These are phyloP conservation scores for Melinaea marsaeus DNA, from an alignment of 2,888 invertebrate genomes.

Conservation along the genomic window DNA sequence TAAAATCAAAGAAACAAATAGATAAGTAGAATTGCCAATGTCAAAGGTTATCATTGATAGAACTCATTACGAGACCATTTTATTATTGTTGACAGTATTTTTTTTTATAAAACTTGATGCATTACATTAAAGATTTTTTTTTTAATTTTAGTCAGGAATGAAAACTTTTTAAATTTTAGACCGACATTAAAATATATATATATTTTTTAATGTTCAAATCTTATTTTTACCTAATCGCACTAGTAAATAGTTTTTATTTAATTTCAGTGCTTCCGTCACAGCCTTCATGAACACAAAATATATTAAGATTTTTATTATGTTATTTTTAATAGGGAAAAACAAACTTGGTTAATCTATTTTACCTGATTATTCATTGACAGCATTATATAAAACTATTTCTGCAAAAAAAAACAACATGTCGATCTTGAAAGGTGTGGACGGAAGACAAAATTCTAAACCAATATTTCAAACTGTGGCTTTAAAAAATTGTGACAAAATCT, in stretches of 20 bases:
- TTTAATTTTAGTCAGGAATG: no score
- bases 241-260: constrained; percentile 11
- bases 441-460: constrained; percentile 18
- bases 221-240: neutral
- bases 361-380: constrained; percentile 7
- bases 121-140: no score
- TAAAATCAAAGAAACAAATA: no score
- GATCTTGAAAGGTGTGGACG: constrained; percentile 29
- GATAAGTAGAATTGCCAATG: constrained; percentile 6
- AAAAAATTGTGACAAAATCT: neutral
- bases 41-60: constrained; percentile 17
- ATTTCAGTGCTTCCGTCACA: constrained; percentile 32
- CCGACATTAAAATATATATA: neutral
- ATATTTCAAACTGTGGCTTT: neutral
- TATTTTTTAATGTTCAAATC: constrained; percentile 1
- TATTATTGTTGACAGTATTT: no score
- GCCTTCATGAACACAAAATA: constrained; percentile 30
- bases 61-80: no score
- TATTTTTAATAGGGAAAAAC: constrained; percentile 4
- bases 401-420: constrained; percentile 6
- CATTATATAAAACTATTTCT: constrained; percentile 8
- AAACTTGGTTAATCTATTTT: neutral
- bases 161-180: neutral
- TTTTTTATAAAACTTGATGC: no score
- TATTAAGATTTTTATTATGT: neutral